A percentile compares a stretch with the other conserved stretches of the same genome.
Evolutionary conservation across 1,140 invertebrate genomes (phyloP).

Genomic region (Bombus terrestris): DNA sequence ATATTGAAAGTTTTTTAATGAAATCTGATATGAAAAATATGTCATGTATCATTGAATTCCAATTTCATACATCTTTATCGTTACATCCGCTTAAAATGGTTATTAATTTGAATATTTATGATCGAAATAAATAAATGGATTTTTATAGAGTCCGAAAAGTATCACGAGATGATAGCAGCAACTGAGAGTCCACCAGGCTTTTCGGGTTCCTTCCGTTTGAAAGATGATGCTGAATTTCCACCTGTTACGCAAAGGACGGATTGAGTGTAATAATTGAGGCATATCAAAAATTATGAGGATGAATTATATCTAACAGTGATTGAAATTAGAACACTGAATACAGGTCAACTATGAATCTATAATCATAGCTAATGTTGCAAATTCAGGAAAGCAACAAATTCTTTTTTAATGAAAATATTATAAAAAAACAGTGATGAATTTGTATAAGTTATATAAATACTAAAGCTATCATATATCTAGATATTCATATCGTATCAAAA

Average conservation of each 20-base stretch:
- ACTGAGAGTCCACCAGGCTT: constrained; percentile 86
- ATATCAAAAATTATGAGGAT: constrained; percentile 59
- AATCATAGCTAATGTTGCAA: not conserved
- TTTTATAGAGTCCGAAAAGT: constrained; percentile 91
- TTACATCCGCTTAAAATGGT: constrained; percentile 63
- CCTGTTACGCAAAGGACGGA: constrained; percentile 89
- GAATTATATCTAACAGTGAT: constrained; percentile 23
- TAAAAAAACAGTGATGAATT: not conserved
- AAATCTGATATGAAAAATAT: constrained; percentile 49
- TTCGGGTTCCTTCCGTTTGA: constrained; percentile 86
- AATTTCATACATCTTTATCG: constrained; percentile 68
- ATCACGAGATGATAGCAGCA: constrained; percentile 88
- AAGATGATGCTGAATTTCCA: constrained; percentile 92
- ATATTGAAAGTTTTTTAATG: not conserved
- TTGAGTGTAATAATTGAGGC: constrained; percentile 74
- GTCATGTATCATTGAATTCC: constrained; percentile 58
- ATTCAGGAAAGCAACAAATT: not conserved
- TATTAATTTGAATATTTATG: constrained; percentile 30
- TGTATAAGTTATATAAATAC: constrained; percentile 21
- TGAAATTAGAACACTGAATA: constrained; percentile 24
- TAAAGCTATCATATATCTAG: constrained; percentile 9
- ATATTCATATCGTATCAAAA: constrained; percentile 5
- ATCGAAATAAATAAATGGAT: constrained; percentile 53
- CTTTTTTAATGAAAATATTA: constrained; percentile 17
- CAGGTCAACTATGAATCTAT: not conserved